Evolutionary conservation across 2,113 vertebrate species (phyloP).

Genomic region (Petroica traversi): DNA sequence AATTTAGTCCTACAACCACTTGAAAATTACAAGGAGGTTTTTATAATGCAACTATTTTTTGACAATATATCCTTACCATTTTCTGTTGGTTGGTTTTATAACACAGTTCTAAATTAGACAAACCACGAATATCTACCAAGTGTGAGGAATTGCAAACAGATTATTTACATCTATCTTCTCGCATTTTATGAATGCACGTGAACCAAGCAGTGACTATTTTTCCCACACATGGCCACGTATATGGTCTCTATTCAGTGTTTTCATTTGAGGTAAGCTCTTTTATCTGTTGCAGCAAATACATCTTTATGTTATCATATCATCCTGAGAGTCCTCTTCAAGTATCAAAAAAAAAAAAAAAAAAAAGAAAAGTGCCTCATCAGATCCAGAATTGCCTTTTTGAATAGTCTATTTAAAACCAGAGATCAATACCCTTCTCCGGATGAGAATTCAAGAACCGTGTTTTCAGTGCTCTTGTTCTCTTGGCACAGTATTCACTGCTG

Average conservation of each 20-base stretch:
- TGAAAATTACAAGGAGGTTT: background rate
- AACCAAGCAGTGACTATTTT: background rate
- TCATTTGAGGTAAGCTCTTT: background rate
- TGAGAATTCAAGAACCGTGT: background rate
- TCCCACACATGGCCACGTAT: background rate
- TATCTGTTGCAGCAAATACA: background rate
- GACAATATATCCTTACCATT: background rate
- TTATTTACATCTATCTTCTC: background rate
- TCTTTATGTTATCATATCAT: background rate
- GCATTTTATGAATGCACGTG: background rate
- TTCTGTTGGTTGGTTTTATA: background rate
- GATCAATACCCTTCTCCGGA: background rate
- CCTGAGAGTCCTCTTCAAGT: background rate
- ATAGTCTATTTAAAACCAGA: background rate
- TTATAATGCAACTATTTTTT: background rate
- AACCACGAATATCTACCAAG: background rate
- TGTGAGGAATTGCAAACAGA: background rate
- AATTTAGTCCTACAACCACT: background rate
- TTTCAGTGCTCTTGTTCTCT: background rate
- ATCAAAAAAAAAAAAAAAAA: background rate
- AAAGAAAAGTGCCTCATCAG: background rate
- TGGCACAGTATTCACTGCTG: background rate
- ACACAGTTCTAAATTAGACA: background rate
- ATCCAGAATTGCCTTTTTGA: background rate
- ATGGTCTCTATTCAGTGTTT: background rate